A percentile compares a stretch with the other conserved stretches of the same genome.
These are phyloP conservation scores for Lycodopsis pacificus DNA, from an alignment of 2,797 vertebrate genomes.

Conservation along the genomic window DNA sequence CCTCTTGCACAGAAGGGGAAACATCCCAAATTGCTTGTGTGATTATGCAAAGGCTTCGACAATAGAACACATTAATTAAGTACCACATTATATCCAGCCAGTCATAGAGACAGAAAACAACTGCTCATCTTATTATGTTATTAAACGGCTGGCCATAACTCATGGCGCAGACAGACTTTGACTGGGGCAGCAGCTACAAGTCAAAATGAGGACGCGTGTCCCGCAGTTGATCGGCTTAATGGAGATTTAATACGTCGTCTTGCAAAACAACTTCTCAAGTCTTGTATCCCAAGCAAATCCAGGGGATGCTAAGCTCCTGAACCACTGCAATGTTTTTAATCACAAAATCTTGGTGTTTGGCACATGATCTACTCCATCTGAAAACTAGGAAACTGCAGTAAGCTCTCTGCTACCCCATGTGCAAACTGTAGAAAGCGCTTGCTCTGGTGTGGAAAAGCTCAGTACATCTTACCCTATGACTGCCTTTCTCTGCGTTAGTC, in stretches of 20 bases:
- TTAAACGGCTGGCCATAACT: constrained; percentile 39
- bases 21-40: constrained; percentile 47
- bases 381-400: constrained; percentile 13
- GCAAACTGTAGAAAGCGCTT: constrained; percentile 32
- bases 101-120: constrained; percentile 25
- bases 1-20: constrained; percentile 43
- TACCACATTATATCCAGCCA: constrained; percentile 12
- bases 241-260: constrained; percentile 73
- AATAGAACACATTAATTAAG: constrained; percentile 43
- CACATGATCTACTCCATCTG: constrained; percentile 52
- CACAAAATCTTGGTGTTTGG: constrained; percentile 68
- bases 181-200: constrained; percentile 38
- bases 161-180: constrained; percentile 41
- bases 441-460: constrained; percentile 42
- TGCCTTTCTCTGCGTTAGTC: constrained; percentile 44
- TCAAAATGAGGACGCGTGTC: constrained; percentile 71
- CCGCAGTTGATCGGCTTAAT: constrained; percentile 76
- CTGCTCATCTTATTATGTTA: constrained; percentile 34
- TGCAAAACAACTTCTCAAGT: constrained; percentile 78
- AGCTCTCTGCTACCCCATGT: constrained; percentile 38
- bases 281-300: constrained; percentile 73
- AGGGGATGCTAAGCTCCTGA: constrained; percentile 69
- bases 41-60: constrained; percentile 48
- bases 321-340: constrained; percentile 67
- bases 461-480: constrained; percentile 54